Evolutionary conservation across 2,113 vertebrate species (phyloP).

Genomic region (Anolis carolinensis): DNA sequence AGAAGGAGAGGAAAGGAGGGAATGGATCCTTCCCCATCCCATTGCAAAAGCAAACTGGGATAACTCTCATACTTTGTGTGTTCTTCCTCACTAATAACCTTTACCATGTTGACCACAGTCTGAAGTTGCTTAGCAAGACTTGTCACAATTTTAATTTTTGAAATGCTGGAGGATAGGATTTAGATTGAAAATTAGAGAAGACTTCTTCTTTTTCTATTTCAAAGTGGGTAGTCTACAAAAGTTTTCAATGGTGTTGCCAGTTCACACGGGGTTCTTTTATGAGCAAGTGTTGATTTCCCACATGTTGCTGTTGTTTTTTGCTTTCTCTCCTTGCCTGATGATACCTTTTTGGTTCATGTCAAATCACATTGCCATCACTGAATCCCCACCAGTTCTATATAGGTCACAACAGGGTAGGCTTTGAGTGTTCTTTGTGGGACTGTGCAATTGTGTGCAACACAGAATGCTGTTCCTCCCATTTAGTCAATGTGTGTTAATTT

Average conservation of each 20-base stretch:
- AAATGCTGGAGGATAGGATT: no score
- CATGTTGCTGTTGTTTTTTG: background rate
- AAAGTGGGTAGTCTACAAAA: background rate
- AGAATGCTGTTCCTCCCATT: constrained; percentile 8
- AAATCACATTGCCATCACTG: no score
- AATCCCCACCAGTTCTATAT: background rate
- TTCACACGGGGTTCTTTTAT: background rate
- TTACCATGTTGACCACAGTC: no score
- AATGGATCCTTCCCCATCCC: no score
- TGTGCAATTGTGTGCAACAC: background rate
- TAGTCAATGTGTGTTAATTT: constrained; percentile 24
- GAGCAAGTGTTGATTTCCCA: background rate
- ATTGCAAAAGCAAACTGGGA: no score
- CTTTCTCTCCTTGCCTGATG: background rate
- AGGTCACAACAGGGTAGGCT: background rate
- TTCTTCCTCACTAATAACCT: no score
- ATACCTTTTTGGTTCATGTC: background rate
- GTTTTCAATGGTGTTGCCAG: background rate
- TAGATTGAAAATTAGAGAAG: background rate
- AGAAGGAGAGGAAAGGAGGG: no score
- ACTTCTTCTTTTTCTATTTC: background rate
- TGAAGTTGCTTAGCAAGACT: no score
- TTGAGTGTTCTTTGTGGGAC: background rate
- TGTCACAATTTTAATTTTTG: no score
- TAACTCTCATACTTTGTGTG: no score